phyloP scores from a whole-genome alignment of 1,140 invertebrate genomes.

The Bombus difficillimus region DNA sequence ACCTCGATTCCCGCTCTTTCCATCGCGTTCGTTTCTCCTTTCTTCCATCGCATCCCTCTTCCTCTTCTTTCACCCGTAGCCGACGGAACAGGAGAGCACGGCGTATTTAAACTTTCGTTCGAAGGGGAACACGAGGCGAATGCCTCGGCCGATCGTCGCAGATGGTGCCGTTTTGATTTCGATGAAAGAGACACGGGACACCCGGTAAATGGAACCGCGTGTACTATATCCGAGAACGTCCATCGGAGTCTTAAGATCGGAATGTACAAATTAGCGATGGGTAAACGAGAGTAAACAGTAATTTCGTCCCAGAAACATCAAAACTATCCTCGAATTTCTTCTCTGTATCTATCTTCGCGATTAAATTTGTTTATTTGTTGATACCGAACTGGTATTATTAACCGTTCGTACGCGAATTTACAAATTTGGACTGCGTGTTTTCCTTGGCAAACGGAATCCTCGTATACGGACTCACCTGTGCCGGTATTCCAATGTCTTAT shows the following conservation, averaged over 20 bases:
- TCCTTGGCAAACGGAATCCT: constrained; percentile 19
- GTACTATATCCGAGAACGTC: constrained; percentile 4
- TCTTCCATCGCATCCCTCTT: constrained; percentile 4
- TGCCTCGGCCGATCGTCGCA: constrained; percentile 36
- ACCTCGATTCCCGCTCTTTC: constrained; percentile 44
- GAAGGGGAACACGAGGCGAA: constrained; percentile 56
- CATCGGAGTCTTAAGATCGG: background rate
- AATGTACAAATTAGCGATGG: background rate
- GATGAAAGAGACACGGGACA: constrained; percentile 47
- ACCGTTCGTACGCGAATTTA: background rate
- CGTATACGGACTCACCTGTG: background rate
- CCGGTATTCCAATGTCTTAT: background rate
- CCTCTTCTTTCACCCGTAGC: background rate
- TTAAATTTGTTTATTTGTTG: background rate
- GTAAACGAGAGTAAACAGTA: background rate
- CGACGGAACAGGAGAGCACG: constrained; percentile 25
- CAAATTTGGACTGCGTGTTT: constrained; percentile 9
- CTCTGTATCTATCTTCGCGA: background rate
- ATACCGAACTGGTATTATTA: background rate
- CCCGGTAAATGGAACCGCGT: constrained; percentile 40
- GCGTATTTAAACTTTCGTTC: constrained; percentile 61
- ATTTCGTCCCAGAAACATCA: background rate
- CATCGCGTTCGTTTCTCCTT: background rate
- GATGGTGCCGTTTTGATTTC: constrained; percentile 45
- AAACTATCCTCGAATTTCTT: background rate